Conservation (phyloP, 2,113 vertebrate species). For the Taurulus bubalis region DNA sequence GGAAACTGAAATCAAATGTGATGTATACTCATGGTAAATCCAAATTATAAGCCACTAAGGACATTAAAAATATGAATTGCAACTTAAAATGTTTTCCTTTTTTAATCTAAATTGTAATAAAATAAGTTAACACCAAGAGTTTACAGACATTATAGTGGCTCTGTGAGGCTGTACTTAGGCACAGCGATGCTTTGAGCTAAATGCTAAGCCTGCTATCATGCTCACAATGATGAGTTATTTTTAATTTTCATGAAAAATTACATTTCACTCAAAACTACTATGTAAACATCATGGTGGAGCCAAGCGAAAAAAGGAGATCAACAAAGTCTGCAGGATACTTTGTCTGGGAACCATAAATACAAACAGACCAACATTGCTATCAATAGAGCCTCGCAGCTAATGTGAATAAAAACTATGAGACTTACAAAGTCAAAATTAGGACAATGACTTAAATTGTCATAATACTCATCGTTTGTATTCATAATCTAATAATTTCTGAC, state of each 20-base stretch:
- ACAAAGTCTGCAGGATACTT: neutral
- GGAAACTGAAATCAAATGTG: neutral
- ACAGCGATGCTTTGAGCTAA: neutral
- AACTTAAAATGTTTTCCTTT: neutral
- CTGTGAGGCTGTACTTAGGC: neutral
- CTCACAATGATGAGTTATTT: neutral
- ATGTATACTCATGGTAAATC: neutral
- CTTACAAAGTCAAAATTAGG: neutral
- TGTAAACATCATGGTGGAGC: neutral
- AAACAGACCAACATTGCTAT: neutral
- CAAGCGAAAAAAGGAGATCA: neutral
- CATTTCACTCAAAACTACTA: neutral
- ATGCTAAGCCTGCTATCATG: neutral
- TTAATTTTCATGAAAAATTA: neutral
- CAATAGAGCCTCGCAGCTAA: neutral
- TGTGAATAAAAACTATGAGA: neutral
- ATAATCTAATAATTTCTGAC: neutral
- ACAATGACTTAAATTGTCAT: neutral
- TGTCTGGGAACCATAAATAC: neutral
- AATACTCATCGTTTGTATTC: neutral
- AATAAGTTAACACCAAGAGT: neutral
- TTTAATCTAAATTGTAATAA: neutral
- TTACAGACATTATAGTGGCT: neutral
- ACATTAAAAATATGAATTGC: neutral
- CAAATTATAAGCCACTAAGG: neutral